Percentiles rank a stretch among this genome's conserved stretches.
Evolutionary conservation across 2,888 invertebrate species (phyloP).

Genomic region (Drosophila formosana): DNA sequence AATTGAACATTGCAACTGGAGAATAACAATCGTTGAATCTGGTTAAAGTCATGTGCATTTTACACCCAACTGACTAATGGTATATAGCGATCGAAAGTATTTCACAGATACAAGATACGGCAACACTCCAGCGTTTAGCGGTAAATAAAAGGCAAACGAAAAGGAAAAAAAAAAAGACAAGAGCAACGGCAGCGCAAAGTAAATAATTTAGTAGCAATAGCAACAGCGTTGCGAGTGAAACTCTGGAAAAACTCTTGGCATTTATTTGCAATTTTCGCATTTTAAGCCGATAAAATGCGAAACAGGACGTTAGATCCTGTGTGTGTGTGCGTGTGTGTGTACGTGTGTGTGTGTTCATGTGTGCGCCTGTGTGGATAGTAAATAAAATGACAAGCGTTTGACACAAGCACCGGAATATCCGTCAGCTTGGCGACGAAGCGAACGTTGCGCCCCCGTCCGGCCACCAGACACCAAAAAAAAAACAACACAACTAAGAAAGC

Average conservation of each 20-base stretch:
- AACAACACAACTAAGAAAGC: too few relatives aligned
- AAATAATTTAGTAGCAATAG: slow-evolving; percentile 66
- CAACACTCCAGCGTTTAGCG: slow-evolving; percentile 60
- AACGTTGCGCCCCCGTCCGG: slow-evolving; percentile 67
- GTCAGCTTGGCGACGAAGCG: slow-evolving; percentile 78
- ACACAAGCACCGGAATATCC: slow-evolving; percentile 85
- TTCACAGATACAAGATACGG: slow-evolving; percentile 28
- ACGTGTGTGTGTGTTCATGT: background rate
- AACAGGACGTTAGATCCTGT: slow-evolving; percentile 41
- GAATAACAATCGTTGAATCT: slow-evolving; percentile 2
- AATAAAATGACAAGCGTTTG: slow-evolving; percentile 82
- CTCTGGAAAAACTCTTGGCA: slow-evolving; percentile 52
- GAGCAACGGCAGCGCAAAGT: slow-evolving; percentile 40
- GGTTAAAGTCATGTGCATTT: slow-evolving; percentile 34
- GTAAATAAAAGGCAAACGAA: slow-evolving; percentile 55
- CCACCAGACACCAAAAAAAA: slow-evolving; percentile 44
- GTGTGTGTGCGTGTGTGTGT: background rate
- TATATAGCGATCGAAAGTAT: slow-evolving; percentile 41
- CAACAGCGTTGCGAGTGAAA: slow-evolving; percentile 32
- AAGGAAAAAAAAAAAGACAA: background rate
- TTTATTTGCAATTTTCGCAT: slow-evolving; percentile 79
- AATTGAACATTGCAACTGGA: slow-evolving; percentile 49
- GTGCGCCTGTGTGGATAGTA: slow-evolving; percentile 32
- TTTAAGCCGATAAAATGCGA: slow-evolving; percentile 76
- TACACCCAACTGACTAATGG: slow-evolving; percentile 19